phyloP scores from a whole-genome alignment of 2,113 vertebrate species.

The Galbula dea region DNA sequence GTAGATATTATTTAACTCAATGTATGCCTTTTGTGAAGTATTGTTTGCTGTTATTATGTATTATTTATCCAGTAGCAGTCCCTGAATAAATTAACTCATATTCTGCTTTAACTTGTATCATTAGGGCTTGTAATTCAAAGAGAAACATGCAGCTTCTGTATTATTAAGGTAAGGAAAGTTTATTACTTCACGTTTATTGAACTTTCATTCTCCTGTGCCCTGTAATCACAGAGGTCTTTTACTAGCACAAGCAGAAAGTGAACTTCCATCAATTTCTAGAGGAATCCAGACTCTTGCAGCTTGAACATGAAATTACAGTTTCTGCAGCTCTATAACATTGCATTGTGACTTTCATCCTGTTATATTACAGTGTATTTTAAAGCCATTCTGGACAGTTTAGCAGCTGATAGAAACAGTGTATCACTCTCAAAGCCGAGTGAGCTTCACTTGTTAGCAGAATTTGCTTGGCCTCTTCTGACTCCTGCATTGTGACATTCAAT shows the following conservation, averaged over 20 bases:
- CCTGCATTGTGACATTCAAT: rapidly evolving
- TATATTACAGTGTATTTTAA: neutral
- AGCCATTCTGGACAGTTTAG: neutral
- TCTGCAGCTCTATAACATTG: neutral
- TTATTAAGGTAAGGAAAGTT: neutral
- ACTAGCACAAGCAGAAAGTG: neutral
- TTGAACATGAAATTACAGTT: neutral
- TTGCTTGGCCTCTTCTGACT: neutral
- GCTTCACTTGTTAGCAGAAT: neutral
- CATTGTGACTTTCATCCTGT: neutral
- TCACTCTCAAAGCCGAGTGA: neutral
- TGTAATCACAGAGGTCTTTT: neutral
- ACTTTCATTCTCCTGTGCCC: neutral
- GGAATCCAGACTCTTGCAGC: neutral
- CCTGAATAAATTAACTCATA: neutral
- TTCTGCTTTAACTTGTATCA: neutral
- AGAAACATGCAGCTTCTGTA: neutral
- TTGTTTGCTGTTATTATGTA: neutral
- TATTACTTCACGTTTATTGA: neutral
- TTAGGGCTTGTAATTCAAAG: neutral
- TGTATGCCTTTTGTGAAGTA: neutral
- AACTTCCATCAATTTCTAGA: neutral
- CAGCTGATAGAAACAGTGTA: neutral
- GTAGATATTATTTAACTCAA: neutral
- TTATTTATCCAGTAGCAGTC: neutral